Base-by-base conservation (phyloP, 2,113 vertebrate genomes). In the Pycnonotus jocosus region DNA sequence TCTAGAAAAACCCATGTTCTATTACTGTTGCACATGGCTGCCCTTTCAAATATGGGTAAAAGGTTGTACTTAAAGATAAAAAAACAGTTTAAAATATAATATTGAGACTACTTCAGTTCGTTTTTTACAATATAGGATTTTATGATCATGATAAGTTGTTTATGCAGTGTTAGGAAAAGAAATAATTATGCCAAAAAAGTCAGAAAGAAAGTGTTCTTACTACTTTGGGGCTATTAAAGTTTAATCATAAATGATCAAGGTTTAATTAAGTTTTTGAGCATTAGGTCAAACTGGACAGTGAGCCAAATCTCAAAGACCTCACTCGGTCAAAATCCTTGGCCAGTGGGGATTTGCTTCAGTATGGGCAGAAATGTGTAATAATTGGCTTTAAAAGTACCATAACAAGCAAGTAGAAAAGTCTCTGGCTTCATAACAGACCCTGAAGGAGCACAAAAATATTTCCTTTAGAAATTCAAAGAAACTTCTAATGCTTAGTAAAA, bases 201-300 rank as follows among this genome's bases (percentile, higher is more conserved):
- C 19, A 88, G 69, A 69, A 94, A 45, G 64, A 91, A 91, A 91
- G 53, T 20, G 35, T 62, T 70, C 44, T 64, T 90, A 37, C 23
- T 68, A 53, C 64, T 54, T 73, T 53, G 13, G 35, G 31, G 25
- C 60, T 78, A 10, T 90, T 92, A 78, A 58, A 31, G 22, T 83
- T 91, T 90, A 74, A 33, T 92, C 2, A 1, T 70, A 81, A 95
- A 68, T 68, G 40, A 90, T 56, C 20, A 33, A 56, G 33, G n/a
- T 88, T 92, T 95, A 93, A 96, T 88, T 85, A 90, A 74, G 68
- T 80, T 94, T 93, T 44, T 77, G 60, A 95, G 61, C 69, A 85
- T 68, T 84, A 86, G 79, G 74, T 91, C 81, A 70, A 88, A 80
- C 27, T 90, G 92, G 81, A 92, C 88, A 92, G 47, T 44, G 7